Evolutionary conservation across 2,797 vertebrate species (phyloP), one percentile per base, ranked within the genome.

Genomic region (Phyllotis vaccarum): DNA sequence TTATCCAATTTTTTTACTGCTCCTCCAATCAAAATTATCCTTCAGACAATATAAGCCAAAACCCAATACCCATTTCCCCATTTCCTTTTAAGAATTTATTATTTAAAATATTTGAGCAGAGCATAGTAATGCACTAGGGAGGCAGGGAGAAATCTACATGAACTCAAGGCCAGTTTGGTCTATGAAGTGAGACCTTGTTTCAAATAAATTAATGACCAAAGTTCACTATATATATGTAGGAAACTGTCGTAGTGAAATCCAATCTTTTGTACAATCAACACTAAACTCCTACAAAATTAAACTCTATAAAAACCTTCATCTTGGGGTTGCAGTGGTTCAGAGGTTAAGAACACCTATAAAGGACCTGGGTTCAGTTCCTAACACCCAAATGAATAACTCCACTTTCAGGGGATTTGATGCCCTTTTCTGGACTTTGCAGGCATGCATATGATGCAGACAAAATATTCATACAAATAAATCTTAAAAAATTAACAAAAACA

Each of bases 31-130:
- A 79, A 64, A 46, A 75, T 27, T 83, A 79, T 2, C 54, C 98
- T 98, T 0, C 98, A 98, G 86, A 98, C 98, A 89, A 0, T 9
- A 46, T 96, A 87, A 93, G 78, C 14, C 24, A 81, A 96, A 93
- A 78, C n/a, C 11, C 22, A 91, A 86, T 24, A 70, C 27, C 40
- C 74, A 37, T 82, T 64, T 91, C 56, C 70, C 76, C 43, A 92
- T 22, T 95, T 56, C 52, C 24, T 75, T 27, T 79, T 34, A 58
- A 49, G 21, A 94, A 87, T 81, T 87, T 92, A 89, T 87, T 82
- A 72, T 13, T 43, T 85, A 86, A 92, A 74, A 49, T 83, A 37
- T 52, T n/a, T 86, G 62, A 16, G 21, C 64, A 86, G 16, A 66
- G 31, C 21, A 68, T n/a, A 46, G 34, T 16, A 66, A 31, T 52